Base-by-base conservation (phyloP, 2,888 invertebrate genomes). In the Plagodis dolabraria region DNA sequence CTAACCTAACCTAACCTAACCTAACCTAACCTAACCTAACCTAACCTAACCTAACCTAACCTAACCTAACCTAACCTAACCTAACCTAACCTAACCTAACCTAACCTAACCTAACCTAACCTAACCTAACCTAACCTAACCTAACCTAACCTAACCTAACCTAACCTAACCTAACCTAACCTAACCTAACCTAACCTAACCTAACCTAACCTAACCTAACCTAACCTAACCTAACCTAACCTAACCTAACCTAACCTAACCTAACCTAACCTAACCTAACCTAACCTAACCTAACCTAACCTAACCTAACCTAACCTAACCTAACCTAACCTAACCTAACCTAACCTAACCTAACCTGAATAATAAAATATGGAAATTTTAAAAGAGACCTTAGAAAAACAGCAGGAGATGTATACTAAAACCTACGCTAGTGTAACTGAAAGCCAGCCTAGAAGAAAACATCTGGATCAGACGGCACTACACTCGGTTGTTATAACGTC, bases 1-100 rank as follows among this genome's bases (percentile, higher is more conserved):
- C 50, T 51, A 51, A 51, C 50, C 50, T 51, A 51, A 51, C 50
- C 50, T 51, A 51, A 51, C 50, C 50, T 51, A 51, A 51, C 50
- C 50, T 50, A 50, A 50, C 50, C 50, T 48, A 50, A 50, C 50
- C 50, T 51, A 51, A 51, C 50, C 43, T 51, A 51, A 51, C 50
- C 50, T 51, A 51, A 51, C 50, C 50, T 51, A 51, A 51, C 50
- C 50, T 51, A 51, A 51, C 50, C 50, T 51, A 51, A 51, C 50
- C 50, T 51, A 51, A 51, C 50, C 50, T 51, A 51, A 51, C 50
- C 50, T 51, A 51, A 51, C 50, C 50, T 51, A 49, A 51, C 50
- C 50, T 51, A 51, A 51, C 50, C 50, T 43, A 51, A 22, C 50
- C 50, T 51, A 51, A 51, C 50, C 50, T 51, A 51, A 51, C 50